Percentiles rank a stretch among this genome's conserved stretches.
Conservation (phyloP, 92 coral and sea anemone species). For the Umimayanthus kanabou region DNA sequence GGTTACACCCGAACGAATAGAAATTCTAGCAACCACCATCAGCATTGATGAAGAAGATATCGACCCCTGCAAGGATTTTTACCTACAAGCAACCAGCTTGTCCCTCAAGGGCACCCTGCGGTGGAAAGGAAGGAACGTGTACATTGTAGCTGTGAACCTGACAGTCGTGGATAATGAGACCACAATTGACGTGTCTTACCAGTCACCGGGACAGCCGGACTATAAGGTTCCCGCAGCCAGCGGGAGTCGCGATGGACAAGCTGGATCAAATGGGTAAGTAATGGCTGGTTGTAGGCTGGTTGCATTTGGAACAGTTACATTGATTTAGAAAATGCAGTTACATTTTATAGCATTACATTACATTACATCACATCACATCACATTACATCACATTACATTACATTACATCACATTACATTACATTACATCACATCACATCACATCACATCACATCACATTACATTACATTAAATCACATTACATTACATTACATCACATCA, state of each 20-base stretch:
- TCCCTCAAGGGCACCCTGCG: constrained; percentile 25
- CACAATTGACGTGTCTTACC: constrained; percentile 23
- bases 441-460: neutral
- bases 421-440: neutral
- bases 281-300: neutral
- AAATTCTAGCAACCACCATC: constrained; percentile 15
- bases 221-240: constrained; percentile 19
- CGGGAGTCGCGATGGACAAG: constrained; percentile 25
- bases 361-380: too few species aligned
- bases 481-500: neutral
- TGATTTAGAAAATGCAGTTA: neutral
- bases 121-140: constrained; percentile 33
- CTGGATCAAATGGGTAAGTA: constrained; percentile 26
- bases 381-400: too few species aligned
- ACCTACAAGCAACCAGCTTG: constrained; percentile 33
- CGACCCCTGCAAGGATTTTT: constrained; percentile 33
- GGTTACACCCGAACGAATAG: constrained; percentile 41
- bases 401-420: too few species aligned
- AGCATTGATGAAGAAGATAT: constrained; percentile 28
- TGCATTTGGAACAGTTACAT: neutral
- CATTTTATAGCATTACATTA: too few species aligned
- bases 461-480: neutral
- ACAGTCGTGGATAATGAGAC: constrained; percentile 30
- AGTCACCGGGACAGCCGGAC: constrained; percentile 14
- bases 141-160: constrained; percentile 31